phyloP scores from a whole-genome alignment of 2,113 vertebrate species.

The Miniopterus natalensis region DNA sequence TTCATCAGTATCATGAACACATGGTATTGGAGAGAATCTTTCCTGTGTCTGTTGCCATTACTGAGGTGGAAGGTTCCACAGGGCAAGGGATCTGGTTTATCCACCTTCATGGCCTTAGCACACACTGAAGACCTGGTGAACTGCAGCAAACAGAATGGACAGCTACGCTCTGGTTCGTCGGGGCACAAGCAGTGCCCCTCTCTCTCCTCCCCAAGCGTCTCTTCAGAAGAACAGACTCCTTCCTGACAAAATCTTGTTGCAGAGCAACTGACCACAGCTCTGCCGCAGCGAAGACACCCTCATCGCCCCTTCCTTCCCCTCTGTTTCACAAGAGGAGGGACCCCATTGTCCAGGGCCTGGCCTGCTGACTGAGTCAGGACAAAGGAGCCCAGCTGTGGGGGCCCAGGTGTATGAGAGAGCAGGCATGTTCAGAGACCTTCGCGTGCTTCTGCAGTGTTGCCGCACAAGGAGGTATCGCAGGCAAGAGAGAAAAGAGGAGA shows the following conservation, averaged over 20 bases:
- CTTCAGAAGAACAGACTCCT: neutral
- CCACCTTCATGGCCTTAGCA: neutral
- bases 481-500: neutral
- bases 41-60: neutral
- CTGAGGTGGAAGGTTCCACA: neutral
- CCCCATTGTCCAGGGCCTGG: neutral
- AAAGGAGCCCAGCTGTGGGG: neutral
- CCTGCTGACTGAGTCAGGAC: neutral
- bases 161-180: neutral
- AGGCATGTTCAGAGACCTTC: neutral
- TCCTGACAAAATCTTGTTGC: neutral
- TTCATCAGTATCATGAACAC: neutral
- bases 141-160: rapidly evolving
- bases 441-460: neutral
- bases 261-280: neutral
- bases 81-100: neutral
- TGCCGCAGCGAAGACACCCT: neutral
- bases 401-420: neutral
- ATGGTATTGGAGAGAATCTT: neutral
- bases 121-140: neutral
- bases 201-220: neutral
- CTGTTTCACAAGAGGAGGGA: neutral
- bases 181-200: neutral
- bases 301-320: neutral
- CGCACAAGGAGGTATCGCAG: neutral